These are phyloP conservation scores for Tineola bisselliella DNA, from an alignment of 2,888 invertebrate genomes.

Conservation along the genomic window DNA sequence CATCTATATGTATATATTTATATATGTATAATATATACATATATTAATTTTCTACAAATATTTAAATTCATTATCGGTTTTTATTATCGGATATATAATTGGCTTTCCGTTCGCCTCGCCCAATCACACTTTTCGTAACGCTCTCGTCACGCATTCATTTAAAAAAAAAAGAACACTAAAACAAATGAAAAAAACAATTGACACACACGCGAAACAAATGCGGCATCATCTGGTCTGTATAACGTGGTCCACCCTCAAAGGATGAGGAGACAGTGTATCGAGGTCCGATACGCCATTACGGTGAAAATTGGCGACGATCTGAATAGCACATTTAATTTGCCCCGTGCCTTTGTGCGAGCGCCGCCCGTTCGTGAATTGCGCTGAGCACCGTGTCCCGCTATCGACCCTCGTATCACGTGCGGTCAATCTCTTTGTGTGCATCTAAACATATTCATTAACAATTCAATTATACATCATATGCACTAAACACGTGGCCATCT, in stretches of 20 bases:
- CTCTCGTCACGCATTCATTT: no score
- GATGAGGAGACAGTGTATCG: background rate
- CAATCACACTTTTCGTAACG: no score
- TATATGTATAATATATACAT: no score
- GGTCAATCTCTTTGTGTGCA: background rate
- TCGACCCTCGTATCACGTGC: background rate
- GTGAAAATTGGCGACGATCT: conserved; percentile 10
- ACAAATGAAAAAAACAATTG: background rate
- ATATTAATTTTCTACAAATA: no score
- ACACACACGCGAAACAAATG: background rate
- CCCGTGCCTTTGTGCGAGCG: background rate
- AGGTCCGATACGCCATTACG: conserved; percentile 1
- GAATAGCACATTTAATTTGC: conserved; percentile 13
- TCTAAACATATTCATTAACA: background rate
- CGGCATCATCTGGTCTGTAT: background rate
- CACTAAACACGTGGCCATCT: no score
- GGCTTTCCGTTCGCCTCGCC: no score
- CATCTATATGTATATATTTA: no score
- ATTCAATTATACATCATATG: background rate
- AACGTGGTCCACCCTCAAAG: conserved; percentile 1
- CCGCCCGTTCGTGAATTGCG: background rate
- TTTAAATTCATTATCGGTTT: no score
- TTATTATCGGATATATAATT: no score
- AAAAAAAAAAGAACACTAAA: background rate
- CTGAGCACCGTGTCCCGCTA: background rate